These are phyloP conservation scores for Rhizoglyphus robini DNA, from an alignment of 1,140 invertebrate species.

Conservation along the genomic window DNA sequence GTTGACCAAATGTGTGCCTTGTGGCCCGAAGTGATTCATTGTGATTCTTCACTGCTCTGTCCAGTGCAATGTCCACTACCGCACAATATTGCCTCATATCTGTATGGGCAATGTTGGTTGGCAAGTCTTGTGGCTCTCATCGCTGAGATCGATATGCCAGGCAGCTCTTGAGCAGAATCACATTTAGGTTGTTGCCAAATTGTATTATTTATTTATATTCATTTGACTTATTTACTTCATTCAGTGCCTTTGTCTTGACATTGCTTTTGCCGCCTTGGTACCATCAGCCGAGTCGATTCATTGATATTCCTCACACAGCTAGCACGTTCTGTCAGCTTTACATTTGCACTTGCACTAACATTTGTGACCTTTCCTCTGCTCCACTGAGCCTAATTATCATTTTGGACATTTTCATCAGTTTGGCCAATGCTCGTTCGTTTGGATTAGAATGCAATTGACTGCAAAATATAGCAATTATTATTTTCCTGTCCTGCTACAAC, in stretches of 20 bases:
- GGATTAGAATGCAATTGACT: constrained; percentile 9
- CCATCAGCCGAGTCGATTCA: background rate
- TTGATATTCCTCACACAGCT: constrained; percentile 8
- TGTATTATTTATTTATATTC: constrained; percentile 14
- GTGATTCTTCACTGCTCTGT: too few species aligned
- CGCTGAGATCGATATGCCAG: too few species aligned
- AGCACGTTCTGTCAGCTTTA: constrained; percentile 1
- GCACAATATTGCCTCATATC: too few species aligned
- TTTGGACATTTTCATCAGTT: constrained; percentile 11
- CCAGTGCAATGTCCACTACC: too few species aligned
- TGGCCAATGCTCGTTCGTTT: background rate
- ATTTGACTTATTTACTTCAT: constrained; percentile 6
- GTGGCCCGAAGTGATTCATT: too few species aligned
- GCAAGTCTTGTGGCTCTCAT: too few species aligned
- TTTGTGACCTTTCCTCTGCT: constrained; percentile 10
- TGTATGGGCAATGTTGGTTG: too few species aligned
- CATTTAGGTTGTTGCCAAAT: background rate
- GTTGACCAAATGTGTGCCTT: too few species aligned
- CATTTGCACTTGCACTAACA: constrained; percentile 5
- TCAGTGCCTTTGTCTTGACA: background rate
- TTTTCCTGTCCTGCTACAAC: too few species aligned
- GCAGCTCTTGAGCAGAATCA: too few species aligned
- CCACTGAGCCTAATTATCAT: background rate
- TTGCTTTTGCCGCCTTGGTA: background rate
- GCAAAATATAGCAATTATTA: constrained; percentile 5